Evolutionary conservation across 2,888 invertebrate genomes (phyloP).

Genomic region (Chydorus sphaericus): DNA sequence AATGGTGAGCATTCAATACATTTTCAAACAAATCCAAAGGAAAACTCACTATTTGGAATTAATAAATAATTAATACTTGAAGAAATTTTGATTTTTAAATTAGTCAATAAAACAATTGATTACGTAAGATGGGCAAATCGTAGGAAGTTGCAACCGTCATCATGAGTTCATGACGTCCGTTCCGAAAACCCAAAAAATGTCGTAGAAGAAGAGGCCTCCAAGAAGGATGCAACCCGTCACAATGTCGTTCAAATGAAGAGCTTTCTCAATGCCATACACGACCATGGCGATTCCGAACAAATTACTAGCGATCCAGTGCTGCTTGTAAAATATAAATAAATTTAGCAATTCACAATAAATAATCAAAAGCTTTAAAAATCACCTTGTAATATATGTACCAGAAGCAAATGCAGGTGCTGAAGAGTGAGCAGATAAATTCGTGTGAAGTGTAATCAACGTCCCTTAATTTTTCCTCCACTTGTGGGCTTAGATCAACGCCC

Average conservation of each 20-base stretch:
- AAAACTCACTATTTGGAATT: slow-evolving; percentile 64
- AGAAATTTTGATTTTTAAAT: not conserved
- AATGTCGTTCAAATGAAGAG: slow-evolving; percentile 88
- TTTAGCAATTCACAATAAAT: slow-evolving; percentile 5
- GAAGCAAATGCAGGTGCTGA: slow-evolving; percentile 71
- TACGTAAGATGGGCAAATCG: slow-evolving; percentile 95
- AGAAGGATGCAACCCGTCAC: slow-evolving; percentile 86
- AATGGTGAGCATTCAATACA: slow-evolving; percentile 78
- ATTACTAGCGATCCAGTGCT: slow-evolving; percentile 99
- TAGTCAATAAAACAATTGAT: slow-evolving; percentile 21
- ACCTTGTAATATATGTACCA: slow-evolving; percentile 92
- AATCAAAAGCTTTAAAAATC: slow-evolving; percentile 18
- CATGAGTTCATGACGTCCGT: slow-evolving; percentile 99
- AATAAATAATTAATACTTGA: no score
- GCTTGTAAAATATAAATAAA: slow-evolving; percentile 22
- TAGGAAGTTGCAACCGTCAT: slow-evolving; percentile 97
- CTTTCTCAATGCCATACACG: slow-evolving; percentile 87
- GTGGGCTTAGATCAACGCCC: slow-evolving; percentile 41
- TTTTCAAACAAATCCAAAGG: slow-evolving; percentile 93
- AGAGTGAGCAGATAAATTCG: slow-evolving; percentile 70
- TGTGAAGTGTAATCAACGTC: slow-evolving; percentile 87
- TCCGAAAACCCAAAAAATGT: slow-evolving; percentile 99
- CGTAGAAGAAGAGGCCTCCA: slow-evolving; percentile 91
- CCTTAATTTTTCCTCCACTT: slow-evolving; percentile 45
- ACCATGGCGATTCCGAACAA: slow-evolving; percentile 96